phyloP scores from a whole-genome alignment of 2,888 invertebrate species.

The Auanema freiburgensis region DNA sequence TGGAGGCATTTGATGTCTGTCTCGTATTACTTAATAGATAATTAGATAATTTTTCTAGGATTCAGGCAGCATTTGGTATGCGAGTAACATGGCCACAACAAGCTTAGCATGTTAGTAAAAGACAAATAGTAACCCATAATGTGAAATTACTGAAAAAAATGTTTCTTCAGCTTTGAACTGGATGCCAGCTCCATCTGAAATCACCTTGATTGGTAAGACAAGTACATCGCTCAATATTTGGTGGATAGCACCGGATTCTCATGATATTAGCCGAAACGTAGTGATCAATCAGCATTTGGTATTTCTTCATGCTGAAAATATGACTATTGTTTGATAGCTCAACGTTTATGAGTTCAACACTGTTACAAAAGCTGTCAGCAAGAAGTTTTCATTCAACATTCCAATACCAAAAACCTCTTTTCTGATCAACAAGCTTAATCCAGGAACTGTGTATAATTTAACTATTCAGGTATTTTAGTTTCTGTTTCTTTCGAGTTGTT shows the following conservation, averaged over 20 bases:
- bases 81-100: constrained; percentile 43
- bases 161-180: constrained; percentile 40
- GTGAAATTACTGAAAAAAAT: neutral
- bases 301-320: constrained; percentile 6
- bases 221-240: constrained; percentile 40
- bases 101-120: constrained; percentile 39
- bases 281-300: constrained; percentile 50
- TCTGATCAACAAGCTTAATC: constrained; percentile 29
- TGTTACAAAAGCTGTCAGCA: constrained; percentile 15
- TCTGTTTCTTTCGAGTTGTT: neutral
- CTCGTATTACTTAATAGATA: neutral
- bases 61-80: constrained; percentile 44
- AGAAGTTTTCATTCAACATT: constrained; percentile 34
- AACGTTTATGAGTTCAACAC: constrained; percentile 41
- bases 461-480: constrained; percentile 37
- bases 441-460: constrained; percentile 45
- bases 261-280: constrained; percentile 37
- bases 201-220: constrained; percentile 39
- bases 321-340: constrained; percentile 22
- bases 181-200: constrained; percentile 45
- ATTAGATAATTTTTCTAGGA: constrained; percentile 7
- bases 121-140: constrained; percentile 1
- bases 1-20: constrained; percentile 39
- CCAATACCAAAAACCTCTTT: constrained; percentile 40
- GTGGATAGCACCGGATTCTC: constrained; percentile 43